Conservation (phyloP, 2,797 vertebrate genomes). For the Salarias fasciatus region DNA sequence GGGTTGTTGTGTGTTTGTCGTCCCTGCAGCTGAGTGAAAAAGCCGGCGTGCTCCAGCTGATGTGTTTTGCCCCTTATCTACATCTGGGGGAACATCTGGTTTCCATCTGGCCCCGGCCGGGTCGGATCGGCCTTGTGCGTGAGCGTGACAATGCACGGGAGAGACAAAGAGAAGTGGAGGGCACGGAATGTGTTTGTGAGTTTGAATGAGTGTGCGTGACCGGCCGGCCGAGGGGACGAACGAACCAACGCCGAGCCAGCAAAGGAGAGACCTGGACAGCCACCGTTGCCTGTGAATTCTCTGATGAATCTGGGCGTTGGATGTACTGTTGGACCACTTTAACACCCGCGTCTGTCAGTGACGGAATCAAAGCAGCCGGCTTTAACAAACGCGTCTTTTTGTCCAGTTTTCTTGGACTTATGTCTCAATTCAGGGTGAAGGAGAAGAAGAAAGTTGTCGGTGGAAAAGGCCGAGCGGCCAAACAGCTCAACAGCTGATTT, state of each 20-base stretch:
- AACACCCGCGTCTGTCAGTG: no score
- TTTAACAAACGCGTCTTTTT: no score
- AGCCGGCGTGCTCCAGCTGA: constrained; percentile 65
- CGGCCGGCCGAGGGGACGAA: constrained; percentile 9
- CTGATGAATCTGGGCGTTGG: no score
- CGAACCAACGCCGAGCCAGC: background rate
- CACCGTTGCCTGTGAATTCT: no score
- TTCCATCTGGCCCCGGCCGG: constrained; percentile 56
- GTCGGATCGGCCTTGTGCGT: constrained; percentile 11
- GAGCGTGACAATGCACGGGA: constrained; percentile 46
- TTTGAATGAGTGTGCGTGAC: constrained; percentile 26
- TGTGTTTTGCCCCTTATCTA: constrained; percentile 60
- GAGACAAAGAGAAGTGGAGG: constrained; percentile 45
- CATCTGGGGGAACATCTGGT: constrained; percentile 74
- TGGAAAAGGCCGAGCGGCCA: no score
- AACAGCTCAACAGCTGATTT: no score
- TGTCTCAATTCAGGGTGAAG: no score
- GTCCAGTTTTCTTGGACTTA: no score
- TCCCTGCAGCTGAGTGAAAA: constrained; percentile 58
- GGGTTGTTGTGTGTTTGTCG: constrained; percentile 45
- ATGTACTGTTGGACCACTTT: no score
- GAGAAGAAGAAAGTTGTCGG: no score
- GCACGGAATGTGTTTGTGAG: constrained; percentile 13
- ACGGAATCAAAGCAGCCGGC: no score
- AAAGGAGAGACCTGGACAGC: no score